Evolutionary conservation across 2,113 vertebrate genomes (phyloP).

Genomic region (Chamaea fasciata): DNA sequence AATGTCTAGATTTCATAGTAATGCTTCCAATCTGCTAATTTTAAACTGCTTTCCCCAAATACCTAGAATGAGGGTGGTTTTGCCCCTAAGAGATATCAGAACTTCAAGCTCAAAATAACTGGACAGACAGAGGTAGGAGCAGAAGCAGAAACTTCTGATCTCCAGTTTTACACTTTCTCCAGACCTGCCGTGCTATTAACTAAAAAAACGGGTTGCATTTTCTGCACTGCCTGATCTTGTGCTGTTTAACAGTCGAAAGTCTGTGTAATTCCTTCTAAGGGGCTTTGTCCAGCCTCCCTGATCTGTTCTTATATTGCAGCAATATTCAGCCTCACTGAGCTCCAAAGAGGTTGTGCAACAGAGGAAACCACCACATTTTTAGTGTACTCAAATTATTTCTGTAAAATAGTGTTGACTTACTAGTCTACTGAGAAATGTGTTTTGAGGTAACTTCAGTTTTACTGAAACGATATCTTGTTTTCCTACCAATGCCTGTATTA

Average conservation of each 20-base stretch:
- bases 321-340: neutral
- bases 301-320: neutral
- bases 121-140: neutral
- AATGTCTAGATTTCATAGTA: neutral
- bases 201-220: neutral
- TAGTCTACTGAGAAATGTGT: neutral
- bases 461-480: neutral
- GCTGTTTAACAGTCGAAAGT: neutral
- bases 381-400: neutral
- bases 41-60: neutral
- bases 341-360: neutral
- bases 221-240: neutral
- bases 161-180: neutral
- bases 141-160: neutral
- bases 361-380: neutral
- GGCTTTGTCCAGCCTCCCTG: neutral
- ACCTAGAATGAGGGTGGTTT: neutral
- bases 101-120: neutral
- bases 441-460: neutral
- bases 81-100: neutral
- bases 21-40: neutral
- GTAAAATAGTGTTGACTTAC: neutral
- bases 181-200: neutral
- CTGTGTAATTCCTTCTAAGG: neutral
- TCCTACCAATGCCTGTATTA: neutral